Evolutionary conservation across 2,888 invertebrate genomes (phyloP).

Genomic region (Apamea epomidion): DNA sequence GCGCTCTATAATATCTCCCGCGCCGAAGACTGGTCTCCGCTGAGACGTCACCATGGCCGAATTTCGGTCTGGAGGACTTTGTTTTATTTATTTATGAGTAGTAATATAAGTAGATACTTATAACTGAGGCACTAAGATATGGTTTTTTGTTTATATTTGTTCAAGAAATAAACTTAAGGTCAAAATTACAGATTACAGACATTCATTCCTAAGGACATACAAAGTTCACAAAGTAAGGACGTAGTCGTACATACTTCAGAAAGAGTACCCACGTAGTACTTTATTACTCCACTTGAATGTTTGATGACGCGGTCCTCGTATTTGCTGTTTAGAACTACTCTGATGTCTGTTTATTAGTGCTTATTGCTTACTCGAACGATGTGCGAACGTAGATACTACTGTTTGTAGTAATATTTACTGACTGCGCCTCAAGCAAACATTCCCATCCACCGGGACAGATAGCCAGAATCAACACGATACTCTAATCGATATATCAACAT

Average conservation of each 20-base stretch:
- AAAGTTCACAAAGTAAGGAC: slow-evolving; percentile 44
- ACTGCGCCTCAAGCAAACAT: slow-evolving; percentile 80
- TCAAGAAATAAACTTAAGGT: slow-evolving; percentile 16
- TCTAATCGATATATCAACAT: slow-evolving; percentile 60
- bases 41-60: no score
- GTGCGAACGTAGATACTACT: slow-evolving; percentile 61
- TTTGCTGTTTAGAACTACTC: slow-evolving; percentile 40
- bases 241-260: slow-evolving; percentile 10
- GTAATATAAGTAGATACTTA: not conserved
- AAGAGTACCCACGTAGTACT: slow-evolving; percentile 9
- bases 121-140: not conserved
- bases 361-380: slow-evolving; percentile 51
- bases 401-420: slow-evolving; percentile 73
- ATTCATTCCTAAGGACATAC: slow-evolving; percentile 17
- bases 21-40: no score
- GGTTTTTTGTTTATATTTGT: slow-evolving; percentile 10
- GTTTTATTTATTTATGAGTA: not conserved
- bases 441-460: slow-evolving; percentile 79
- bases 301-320: slow-evolving; percentile 25
- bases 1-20: no score
- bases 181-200: slow-evolving; percentile 18
- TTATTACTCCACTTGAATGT: slow-evolving; percentile 30
- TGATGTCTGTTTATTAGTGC: slow-evolving; percentile 37
- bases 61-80: no score
- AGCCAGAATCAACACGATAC: slow-evolving; percentile 72